Evolutionary conservation across 2,797 vertebrate genomes (phyloP).

Genomic region (Darevskia nairensis): DNA sequence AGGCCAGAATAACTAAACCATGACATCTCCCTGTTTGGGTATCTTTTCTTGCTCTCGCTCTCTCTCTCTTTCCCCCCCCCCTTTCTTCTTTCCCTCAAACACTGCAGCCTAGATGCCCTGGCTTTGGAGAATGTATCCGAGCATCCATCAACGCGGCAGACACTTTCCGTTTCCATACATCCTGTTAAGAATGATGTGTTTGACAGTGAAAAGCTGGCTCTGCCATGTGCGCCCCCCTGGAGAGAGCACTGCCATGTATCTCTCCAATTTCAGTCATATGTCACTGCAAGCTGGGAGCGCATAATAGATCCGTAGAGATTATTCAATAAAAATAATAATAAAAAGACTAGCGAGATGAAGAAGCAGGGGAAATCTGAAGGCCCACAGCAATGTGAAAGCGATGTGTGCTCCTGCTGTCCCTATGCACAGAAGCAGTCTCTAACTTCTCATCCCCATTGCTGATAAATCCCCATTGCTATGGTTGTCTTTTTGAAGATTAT

Average conservation of each 20-base stretch:
- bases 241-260: neutral
- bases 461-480: neutral
- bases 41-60: neutral
- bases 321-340: too few species aligned
- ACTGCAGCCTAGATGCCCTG: neutral
- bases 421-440: neutral
- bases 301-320: neutral
- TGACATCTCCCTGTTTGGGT: rapidly evolving
- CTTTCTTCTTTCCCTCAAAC: neutral
- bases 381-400: rapidly evolving
- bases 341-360: neutral
- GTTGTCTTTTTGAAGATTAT: neutral
- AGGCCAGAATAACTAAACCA: neutral
- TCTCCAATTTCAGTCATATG: neutral
- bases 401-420: neutral
- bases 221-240: neutral
- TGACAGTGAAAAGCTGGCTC: neutral
- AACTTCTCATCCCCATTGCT: neutral
- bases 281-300: neutral
- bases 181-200: neutral
- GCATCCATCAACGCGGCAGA: neutral
- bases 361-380: neutral
- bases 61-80: too few species aligned
- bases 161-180: rapidly evolving
- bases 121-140: neutral